Evolutionary conservation across 2,888 invertebrate species (phyloP).

Genomic region (Hermaeophaga mercurialis): DNA sequence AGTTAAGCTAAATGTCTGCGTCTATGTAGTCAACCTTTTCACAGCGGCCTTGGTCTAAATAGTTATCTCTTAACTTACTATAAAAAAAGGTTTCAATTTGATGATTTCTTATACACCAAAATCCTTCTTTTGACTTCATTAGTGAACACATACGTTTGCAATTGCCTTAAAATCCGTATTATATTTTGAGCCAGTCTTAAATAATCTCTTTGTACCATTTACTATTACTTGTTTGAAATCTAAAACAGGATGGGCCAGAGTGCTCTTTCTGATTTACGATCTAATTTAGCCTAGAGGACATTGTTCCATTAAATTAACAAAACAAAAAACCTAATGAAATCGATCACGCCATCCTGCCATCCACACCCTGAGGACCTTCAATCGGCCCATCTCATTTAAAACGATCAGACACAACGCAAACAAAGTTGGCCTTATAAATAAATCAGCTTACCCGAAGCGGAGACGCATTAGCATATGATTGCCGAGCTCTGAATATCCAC

Average conservation of each 20-base stretch:
- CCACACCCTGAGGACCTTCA: conserved; percentile 13
- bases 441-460: conserved; percentile 46
- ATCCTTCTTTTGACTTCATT: no score
- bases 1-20: no score
- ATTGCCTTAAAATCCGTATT: no score
- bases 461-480: conserved; percentile 53
- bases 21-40: no score
- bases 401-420: conserved; percentile 37
- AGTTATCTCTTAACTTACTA: no score
- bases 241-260: neutral
- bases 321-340: conserved; percentile 21
- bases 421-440: conserved; percentile 49
- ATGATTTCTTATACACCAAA: no score
- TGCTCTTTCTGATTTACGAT: neutral
- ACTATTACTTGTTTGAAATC: neutral
- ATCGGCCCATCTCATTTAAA: conserved; percentile 22
- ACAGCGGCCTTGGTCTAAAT: no score
- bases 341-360: conserved; percentile 14
- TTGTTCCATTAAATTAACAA: conserved; percentile 19
- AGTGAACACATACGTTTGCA: no score
- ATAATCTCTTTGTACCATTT: neutral
- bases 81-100: no score
- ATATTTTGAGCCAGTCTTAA: no score
- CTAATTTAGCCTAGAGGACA: neutral
- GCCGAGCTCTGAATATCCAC: conserved; percentile 52